phyloP scores from a whole-genome alignment of 2,113 vertebrate genomes.

The Trematomus loennbergii region DNA sequence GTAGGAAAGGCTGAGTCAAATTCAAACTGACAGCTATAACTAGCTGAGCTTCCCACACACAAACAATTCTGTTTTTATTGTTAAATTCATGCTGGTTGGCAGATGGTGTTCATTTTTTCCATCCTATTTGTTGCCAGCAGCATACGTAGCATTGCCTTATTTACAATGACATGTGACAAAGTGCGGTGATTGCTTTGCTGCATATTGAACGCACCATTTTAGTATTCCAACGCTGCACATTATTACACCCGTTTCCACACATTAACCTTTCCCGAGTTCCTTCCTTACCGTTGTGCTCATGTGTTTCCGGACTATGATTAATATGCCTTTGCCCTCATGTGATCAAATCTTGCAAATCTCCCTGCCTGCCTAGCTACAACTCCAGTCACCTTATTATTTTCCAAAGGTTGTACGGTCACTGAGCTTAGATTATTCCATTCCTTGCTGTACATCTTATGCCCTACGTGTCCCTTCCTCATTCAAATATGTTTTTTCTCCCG shows the following conservation, averaged over 20 bases:
- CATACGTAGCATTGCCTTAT: slow-evolving; percentile 24
- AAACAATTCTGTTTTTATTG: slow-evolving; percentile 63
- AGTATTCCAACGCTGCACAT: slow-evolving; percentile 60
- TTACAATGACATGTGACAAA: slow-evolving; percentile 66
- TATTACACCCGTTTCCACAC: slow-evolving; percentile 70
- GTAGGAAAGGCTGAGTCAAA: slow-evolving; percentile 54
- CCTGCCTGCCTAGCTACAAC: slow-evolving; percentile 57
- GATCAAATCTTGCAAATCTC: slow-evolving; percentile 79
- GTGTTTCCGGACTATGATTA: slow-evolving; percentile 68
- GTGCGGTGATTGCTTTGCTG: slow-evolving; percentile 61
- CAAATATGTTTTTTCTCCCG: slow-evolving; percentile 66
- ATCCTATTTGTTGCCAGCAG: slow-evolving; percentile 31
- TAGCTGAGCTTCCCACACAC: slow-evolving; percentile 65
- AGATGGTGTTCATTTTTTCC: slow-evolving; percentile 49
- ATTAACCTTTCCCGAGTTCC: slow-evolving; percentile 75
- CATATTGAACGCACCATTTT: slow-evolving; percentile 63
- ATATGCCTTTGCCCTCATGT: slow-evolving; percentile 71
- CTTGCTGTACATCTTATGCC: slow-evolving; percentile 50
- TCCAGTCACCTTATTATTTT: slow-evolving; percentile 75
- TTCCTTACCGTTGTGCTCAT: slow-evolving; percentile 55
- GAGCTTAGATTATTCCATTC: slow-evolving; percentile 75
- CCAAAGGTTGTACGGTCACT: slow-evolving; percentile 75
- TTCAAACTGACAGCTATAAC: slow-evolving; percentile 70
- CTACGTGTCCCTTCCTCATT: slow-evolving; percentile 64
- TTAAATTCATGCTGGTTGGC: slow-evolving; percentile 65